Base-by-base conservation (phyloP, 2,888 invertebrate genomes). In the Pseudococcus jackbeardsleyi region DNA sequence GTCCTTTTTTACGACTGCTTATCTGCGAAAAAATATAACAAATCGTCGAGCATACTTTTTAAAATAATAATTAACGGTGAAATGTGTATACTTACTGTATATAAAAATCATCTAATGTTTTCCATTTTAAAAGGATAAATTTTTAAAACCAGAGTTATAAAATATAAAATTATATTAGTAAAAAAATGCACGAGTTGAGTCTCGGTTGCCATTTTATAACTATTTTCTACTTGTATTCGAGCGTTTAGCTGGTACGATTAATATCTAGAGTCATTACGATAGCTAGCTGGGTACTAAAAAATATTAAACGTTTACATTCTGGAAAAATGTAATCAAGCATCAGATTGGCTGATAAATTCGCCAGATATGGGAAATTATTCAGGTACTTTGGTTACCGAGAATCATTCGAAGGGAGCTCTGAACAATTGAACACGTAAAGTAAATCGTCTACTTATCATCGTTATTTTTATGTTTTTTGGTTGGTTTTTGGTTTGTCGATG, bases 1-100 rank as follows among this genome's bases (percentile, higher is more conserved):
- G 46, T 82, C 79, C 42, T 42, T 19, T 82, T 82, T 82, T 46
- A 82, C 79, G 79, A 82, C 42, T 77, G 6, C 46, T 82, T 82
- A 82, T 82, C 79, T 82, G 46, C 9, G 15, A 68, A 72, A 72
- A 72, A 72, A 46, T 82, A 46, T 82, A 11, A 82, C 11, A 46
- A 82, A 82, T 82, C 79, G 79, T 82, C 46, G 46, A 46, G 19
- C 26, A 33, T 82, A 82, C 11, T 82, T n/a, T 82, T 46, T 82
- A 46, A 72, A 82, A 82, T 46, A 72, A 82, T 82, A 82, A 82
- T 82, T 82, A 82, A 82, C 79, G 42, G 46, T 17, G 79, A 46
- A 46, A 82, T 46, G 22, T 33, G 17, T 79, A 42, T 79, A 79
- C 39, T 11, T 82, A 46, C 46, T 33, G 19, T 17, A 82, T 12